Percentiles rank a stretch among this genome's conserved stretches.
Conservation (phyloP, 2,888 invertebrate genomes). For the Drosophila yooni region DNA sequence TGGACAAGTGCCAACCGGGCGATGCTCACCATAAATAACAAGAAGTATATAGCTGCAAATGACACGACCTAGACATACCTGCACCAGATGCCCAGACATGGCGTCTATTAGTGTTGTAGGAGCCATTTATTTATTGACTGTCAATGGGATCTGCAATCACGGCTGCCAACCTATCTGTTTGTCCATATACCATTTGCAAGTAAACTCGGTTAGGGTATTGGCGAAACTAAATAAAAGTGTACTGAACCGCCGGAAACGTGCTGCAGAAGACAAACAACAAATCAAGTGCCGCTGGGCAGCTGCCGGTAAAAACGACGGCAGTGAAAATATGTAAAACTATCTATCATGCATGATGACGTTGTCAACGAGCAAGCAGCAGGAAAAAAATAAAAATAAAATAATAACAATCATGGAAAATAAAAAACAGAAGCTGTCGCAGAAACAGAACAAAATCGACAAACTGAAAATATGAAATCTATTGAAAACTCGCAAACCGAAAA, state of each 20-base stretch:
- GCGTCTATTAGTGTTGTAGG: background rate
- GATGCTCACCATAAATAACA: slow-evolving; percentile 70
- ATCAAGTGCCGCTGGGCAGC: slow-evolving; percentile 75
- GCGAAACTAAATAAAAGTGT: slow-evolving; percentile 65
- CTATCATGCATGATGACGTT: slow-evolving; percentile 77
- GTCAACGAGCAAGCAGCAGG: slow-evolving; percentile 54
- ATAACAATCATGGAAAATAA: slow-evolving; percentile 8
- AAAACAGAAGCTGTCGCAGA: background rate
- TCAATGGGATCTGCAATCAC: background rate
- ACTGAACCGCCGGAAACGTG: slow-evolving; percentile 62
- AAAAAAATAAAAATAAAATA: slow-evolving; percentile 13
- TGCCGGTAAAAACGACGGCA: slow-evolving; percentile 58
- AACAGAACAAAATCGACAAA: background rate
- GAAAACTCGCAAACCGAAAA: slow-evolving; percentile 36
- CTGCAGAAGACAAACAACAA: slow-evolving; percentile 79
- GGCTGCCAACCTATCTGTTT: background rate
- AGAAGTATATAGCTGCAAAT: slow-evolving; percentile 28
- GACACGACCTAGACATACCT: slow-evolving; percentile 4
- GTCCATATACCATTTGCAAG: background rate
- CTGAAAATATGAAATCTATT: slow-evolving; percentile 34
- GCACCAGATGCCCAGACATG: background rate
- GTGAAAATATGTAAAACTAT: slow-evolving; percentile 77
- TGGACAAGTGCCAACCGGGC: slow-evolving; percentile 44
- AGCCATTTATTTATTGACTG: slow-evolving; percentile 2
- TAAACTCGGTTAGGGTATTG: slow-evolving; percentile 25